A percentile compares a stretch with the other conserved stretches of the same genome.
phyloP scores from a whole-genome alignment of 2,113 vertebrate genomes.

The Loxodonta africana region DNA sequence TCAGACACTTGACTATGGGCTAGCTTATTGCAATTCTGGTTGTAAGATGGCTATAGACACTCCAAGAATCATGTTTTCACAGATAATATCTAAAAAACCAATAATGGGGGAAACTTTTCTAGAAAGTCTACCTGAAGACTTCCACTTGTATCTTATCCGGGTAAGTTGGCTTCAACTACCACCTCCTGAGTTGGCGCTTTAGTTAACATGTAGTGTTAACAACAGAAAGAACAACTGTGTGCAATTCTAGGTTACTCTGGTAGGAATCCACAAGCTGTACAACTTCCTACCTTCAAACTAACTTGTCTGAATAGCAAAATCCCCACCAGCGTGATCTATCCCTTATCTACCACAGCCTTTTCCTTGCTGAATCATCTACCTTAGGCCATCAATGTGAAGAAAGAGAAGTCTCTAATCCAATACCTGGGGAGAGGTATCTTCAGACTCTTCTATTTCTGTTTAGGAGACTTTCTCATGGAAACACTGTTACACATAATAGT shows the following conservation, averaged over 20 bases:
- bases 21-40: background rate
- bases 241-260: background rate
- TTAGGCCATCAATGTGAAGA: background rate
- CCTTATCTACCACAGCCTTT: background rate
- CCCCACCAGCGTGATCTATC: background rate
- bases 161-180: background rate
- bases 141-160: background rate
- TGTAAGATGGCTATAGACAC: background rate
- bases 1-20: background rate
- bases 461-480: background rate
- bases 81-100: background rate
- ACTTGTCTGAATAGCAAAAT: background rate
- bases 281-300: background rate
- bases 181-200: background rate
- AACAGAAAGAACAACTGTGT: background rate
- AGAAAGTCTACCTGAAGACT: background rate
- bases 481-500: background rate
- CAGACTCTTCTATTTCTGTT: background rate
- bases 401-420: background rate
- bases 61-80: background rate
- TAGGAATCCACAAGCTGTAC: background rate
- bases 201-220: background rate
- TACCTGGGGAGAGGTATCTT: background rate
- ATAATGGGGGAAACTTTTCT: background rate
- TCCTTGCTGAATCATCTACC: background rate